Evolutionary conservation across 92 coral and sea anemone species (phyloP).

Genomic region (Pocillopora grandis): DNA sequence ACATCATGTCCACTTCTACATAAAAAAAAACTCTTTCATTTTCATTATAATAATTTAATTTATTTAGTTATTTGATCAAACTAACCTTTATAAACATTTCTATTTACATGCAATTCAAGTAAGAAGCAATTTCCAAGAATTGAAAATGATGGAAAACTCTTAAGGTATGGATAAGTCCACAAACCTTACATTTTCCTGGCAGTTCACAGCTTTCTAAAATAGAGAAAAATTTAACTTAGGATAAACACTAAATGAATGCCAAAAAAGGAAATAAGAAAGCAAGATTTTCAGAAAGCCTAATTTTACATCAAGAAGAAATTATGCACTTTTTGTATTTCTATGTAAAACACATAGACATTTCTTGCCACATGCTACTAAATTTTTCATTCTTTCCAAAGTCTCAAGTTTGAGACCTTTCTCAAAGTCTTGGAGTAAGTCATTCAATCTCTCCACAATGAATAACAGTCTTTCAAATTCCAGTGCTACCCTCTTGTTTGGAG

Average conservation of each 20-base stretch:
- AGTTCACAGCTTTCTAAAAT: no score
- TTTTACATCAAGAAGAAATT: neutral
- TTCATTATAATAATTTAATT: neutral
- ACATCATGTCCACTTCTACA: no score
- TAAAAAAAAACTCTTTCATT: neutral
- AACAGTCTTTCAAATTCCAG: constrained; percentile 52
- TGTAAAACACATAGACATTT: constrained; percentile 24
- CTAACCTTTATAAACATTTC: no score
- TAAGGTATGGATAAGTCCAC: neutral
- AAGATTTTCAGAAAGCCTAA: neutral
- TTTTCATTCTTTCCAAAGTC: constrained; percentile 35
- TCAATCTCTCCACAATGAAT: constrained; percentile 65
- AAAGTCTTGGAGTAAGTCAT: constrained; percentile 48
- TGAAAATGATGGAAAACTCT: no score
- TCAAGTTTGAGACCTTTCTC: constrained; percentile 9
- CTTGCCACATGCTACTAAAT: constrained; percentile 39
- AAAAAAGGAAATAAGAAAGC: neutral
- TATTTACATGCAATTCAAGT: no score
- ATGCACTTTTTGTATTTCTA: neutral
- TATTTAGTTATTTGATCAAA: no score
- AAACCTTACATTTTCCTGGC: neutral
- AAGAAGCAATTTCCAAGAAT: no score
- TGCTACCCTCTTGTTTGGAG: constrained; percentile 37
- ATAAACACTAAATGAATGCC: neutral
- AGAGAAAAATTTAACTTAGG: no score